These are phyloP conservation scores for Drosophila bunnanda DNA, from an alignment of 2,888 invertebrate species.

Conservation along the genomic window DNA sequence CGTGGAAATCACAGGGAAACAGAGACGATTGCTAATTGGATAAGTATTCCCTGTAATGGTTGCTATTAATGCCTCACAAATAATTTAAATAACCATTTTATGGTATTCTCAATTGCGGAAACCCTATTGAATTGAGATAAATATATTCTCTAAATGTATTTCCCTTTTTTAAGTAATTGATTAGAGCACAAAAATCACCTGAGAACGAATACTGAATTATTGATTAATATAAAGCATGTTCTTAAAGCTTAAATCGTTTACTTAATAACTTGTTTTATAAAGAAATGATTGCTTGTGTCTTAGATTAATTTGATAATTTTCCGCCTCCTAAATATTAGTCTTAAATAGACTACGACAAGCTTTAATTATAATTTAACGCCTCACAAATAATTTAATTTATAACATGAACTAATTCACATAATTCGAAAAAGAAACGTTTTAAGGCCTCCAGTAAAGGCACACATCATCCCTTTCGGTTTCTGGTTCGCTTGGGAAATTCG, in stretches of 20 bases:
- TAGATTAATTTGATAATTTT: neutral
- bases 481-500: neutral
- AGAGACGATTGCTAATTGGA: conserved; percentile 17
- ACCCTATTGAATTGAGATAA: no score
- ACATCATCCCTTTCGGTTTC: neutral
- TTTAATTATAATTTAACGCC: neutral
- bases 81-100: neutral
- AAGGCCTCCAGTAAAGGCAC: neutral
- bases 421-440: neutral
- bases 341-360: neutral
- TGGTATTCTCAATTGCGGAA: neutral
- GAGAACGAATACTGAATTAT: no score
- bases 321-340: neutral
- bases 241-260: neutral
- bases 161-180: neutral
- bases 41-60: conserved; percentile 15
- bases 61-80: neutral
- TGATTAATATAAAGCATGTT: no score
- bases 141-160: no score
- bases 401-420: neutral
- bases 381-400: no score
- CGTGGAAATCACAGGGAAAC: neutral
- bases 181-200: no score
- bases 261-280: neutral
- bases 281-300: neutral